Evolutionary conservation across 1,140 invertebrate species (phyloP).

Genomic region (Drosophila pallidifrons): DNA sequence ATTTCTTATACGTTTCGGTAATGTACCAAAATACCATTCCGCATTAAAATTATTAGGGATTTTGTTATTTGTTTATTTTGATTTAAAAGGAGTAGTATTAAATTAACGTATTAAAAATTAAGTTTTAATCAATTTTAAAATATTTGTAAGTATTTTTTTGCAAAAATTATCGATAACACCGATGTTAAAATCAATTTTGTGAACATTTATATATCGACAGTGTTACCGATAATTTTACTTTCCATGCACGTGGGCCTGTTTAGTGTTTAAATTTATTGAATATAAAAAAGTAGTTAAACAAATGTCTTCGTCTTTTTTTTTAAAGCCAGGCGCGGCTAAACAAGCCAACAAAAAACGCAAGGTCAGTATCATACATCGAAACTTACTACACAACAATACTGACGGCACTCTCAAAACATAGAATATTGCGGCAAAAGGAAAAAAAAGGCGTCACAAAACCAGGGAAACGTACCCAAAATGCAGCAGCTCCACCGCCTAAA

Average conservation of each 20-base stretch:
- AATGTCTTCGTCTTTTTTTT: conserved; percentile 87
- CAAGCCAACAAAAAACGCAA: conserved; percentile 85
- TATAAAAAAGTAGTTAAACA: background rate
- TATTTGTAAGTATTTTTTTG: too few species aligned
- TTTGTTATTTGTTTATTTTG: too few species aligned
- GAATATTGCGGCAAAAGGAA: conserved; percentile 74
- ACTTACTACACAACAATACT: background rate
- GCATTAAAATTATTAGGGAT: too few species aligned
- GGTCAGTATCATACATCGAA: conserved; percentile 74
- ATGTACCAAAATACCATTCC: too few species aligned
- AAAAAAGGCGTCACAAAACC: conserved; percentile 53
- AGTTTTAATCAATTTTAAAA: too few species aligned
- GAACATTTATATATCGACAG: too few species aligned
- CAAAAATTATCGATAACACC: too few species aligned
- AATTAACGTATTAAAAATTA: too few species aligned
- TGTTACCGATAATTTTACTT: too few species aligned
- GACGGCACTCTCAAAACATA: conserved; percentile 56
- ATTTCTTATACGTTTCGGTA: too few species aligned
- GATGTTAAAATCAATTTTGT: too few species aligned
- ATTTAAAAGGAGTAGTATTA: too few species aligned
- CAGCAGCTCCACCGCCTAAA: conserved; percentile 57
- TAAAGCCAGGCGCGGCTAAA: conserved; percentile 86
- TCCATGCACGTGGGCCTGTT: conserved; percentile 63
- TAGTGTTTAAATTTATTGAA: conserved; percentile 42
- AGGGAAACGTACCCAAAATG: conserved; percentile 57